These are phyloP conservation scores for Thymelicus lineola DNA, from an alignment of 2,888 invertebrate species.

Conservation along the genomic window DNA sequence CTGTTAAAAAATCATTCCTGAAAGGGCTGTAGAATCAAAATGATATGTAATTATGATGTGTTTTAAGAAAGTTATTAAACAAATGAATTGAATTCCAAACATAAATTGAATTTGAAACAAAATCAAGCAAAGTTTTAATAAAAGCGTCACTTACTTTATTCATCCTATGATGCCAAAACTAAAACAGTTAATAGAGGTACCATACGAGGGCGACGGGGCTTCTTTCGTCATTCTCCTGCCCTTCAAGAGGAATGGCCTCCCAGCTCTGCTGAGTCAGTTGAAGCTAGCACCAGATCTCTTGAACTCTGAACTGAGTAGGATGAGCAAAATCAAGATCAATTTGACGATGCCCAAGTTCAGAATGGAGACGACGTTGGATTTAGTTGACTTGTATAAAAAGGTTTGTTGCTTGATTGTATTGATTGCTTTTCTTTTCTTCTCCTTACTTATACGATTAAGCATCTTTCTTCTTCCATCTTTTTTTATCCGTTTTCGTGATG, in stretches of 20 bases:
- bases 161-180: neutral
- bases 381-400: conserved; percentile 51
- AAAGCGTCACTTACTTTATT: too few relatives aligned
- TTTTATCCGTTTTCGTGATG: too few relatives aligned
- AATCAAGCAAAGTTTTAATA: too few relatives aligned
- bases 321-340: conserved; percentile 70
- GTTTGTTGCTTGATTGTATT: conserved; percentile 44
- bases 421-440: too few relatives aligned
- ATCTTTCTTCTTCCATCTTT: too few relatives aligned
- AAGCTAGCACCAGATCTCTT: conserved; percentile 55
- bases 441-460: too few relatives aligned
- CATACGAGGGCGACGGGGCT: conserved; percentile 86
- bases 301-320: conserved; percentile 75
- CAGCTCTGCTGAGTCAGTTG: conserved; percentile 52
- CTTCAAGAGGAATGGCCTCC: conserved; percentile 84
- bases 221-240: conserved; percentile 91
- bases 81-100: too few relatives aligned
- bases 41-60: too few relatives aligned
- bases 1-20: too few relatives aligned
- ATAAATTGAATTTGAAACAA: too few relatives aligned
- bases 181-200: conserved; percentile 87
- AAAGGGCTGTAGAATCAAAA: too few relatives aligned
- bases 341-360: conserved; percentile 89
- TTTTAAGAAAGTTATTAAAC: too few relatives aligned
- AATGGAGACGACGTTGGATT: conserved; percentile 50